Base-by-base conservation (phyloP, 2,888 invertebrate genomes). In the Sturmia bella region DNA sequence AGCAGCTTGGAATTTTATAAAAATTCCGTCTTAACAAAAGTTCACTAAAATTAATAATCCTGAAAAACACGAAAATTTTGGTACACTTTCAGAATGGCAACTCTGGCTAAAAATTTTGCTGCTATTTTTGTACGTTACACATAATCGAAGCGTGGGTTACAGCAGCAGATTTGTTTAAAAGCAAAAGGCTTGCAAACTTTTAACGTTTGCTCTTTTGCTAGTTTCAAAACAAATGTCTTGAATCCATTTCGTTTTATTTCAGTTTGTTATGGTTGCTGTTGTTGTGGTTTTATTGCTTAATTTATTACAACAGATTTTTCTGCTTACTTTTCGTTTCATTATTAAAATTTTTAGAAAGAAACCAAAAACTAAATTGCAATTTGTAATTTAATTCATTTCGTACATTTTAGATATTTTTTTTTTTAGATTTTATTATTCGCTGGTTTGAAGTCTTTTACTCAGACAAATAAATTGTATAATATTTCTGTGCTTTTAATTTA, bases 91-190 rank as follows among this genome's bases (percentile, higher is more conserved):
- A 27, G 6, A 27, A 27, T 6, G 27, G 27, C 27, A 27, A 27
- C 27, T 27, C 27, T 27, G 27, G 27, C 6, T 3, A 6, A 6
- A 27, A 32, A 32, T 3, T 27, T 17, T 39, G n/a, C 19, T 61
- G 27, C 11, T 41, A 15, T 41, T 63, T 27, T 54, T 32, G 13
- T 45, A 39, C 21, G 68, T 59, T 69, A 76, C 68, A 76, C 76
- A 78, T 78, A 72, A 80, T 72, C 72, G 66, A 73, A 81, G 76
- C 81, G 81, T 81, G 81, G 81, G 81, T 77, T 77, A 45, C 74
- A 48, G n/a, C 54, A 56, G 19, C 41, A 56, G 64, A 66, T 74
- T 74, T 64, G 39, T 66, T 74, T 63, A 48, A 64, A 17, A 56
- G 39, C 15, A 52, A 21, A 50, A 56, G 32, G 74, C 37, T 37